Base-by-base conservation (phyloP, 1,140 invertebrate genomes). In the Drosophila albomicans region DNA sequence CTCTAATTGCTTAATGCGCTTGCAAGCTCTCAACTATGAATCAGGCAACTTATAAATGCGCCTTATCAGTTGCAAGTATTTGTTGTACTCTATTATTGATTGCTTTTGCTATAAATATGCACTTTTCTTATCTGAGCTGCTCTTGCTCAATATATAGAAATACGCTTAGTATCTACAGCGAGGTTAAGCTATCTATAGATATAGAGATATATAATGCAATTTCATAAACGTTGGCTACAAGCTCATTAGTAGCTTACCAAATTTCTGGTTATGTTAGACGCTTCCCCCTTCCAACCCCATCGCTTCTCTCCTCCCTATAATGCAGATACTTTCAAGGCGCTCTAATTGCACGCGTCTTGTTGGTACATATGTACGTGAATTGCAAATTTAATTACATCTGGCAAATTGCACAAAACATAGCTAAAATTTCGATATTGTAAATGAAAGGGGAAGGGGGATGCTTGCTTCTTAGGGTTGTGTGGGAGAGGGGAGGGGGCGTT, bases 351-450 rank as follows among this genome's bases (percentile, higher is more conserved):
- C 32, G 28, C 57, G 43, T 62, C 30, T 74, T 62, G 38, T 49
- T 58, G 35, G 41, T 67, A 20, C 20, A 20, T 2, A 20, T 20
- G 20, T 20, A 72, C 67, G 75, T 70, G 82, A 67, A 69, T 59
- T 75, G 82, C 74, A 74, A 80, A 72, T 72, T 76, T 48, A 72
- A 72, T 72, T 76, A 66, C 62, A 65, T 20, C 61, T 72, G 54
- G 74, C 74, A 66, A 76, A 76, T 66, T 66, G 25, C 56, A 76
- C 69, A 61, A 66, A 76, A 65, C 65, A 57, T 74, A 62, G 45
- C 66, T 56, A 75, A 62, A 72, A 56, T 43, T 69, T 81, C 68
- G 41, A 63, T 70, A 28, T n/a, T 28, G 8, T 10, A 11, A 8
- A 48, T 5, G 6, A 32, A 2, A 20, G 28, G 25, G 5, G 15